Evolutionary conservation across 2,113 vertebrate species (phyloP).

Genomic region (Rhea pennata): DNA sequence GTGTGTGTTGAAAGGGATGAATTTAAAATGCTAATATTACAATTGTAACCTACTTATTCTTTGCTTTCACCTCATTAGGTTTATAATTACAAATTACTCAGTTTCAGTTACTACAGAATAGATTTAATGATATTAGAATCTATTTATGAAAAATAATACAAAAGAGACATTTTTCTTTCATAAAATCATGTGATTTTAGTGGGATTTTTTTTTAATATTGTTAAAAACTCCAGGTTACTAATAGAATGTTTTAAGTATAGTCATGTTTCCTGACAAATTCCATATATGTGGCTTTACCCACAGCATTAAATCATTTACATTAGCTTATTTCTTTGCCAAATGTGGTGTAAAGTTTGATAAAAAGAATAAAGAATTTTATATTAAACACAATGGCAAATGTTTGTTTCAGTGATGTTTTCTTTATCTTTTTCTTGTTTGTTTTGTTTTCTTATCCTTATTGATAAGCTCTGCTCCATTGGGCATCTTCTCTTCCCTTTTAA

Average conservation of each 20-base stretch:
- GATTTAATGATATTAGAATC: neutral
- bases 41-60: neutral
- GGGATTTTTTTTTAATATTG: neutral
- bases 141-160: neutral
- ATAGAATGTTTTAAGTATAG: neutral
- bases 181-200: neutral
- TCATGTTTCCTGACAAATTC: neutral
- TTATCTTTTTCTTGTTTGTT: neutral
- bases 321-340: neutral
- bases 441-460: neutral
- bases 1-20: neutral
- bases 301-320: neutral
- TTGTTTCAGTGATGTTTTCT: neutral
- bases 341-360: neutral
- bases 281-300: neutral
- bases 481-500: neutral
- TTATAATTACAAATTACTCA: neutral
- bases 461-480: neutral
- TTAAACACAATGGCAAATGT: neutral
- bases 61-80: conserved; percentile 4
- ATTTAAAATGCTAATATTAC: neutral
- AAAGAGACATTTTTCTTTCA: neutral
- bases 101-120: neutral
- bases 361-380: neutral
- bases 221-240: neutral